Evolutionary conservation across 2,888 invertebrate genomes (phyloP), one percentile per base, ranked within the genome.

Genomic region (Volucella zonaria): DNA sequence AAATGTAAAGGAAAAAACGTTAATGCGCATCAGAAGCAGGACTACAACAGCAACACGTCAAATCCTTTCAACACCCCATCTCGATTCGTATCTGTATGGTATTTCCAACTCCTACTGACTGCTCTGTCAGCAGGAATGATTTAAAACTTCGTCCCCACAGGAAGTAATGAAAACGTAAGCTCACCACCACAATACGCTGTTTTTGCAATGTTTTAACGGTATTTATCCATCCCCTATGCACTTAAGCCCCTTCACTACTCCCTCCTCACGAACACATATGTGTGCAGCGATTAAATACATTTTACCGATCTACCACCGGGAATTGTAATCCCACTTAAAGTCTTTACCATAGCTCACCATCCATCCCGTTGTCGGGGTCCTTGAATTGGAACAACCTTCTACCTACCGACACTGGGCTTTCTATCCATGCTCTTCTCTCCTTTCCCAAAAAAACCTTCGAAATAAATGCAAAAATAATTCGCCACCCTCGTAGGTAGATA

Each of bases 391-490:
- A 2, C 31, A 70, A 67, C 54, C 51, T 43, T 45, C 43, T 67
- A 45, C 52, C 45, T 10, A 38, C 31, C 31, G 31, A 8, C 56
- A 59, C 58, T 14, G 15, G 38, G n/a, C 49, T 18, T 12, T 2
- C 42, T 49, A 38, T 12, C 49, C 12, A 18, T 54, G 43, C 9
- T 47, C 8, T 6, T 47, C 4, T 12, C 40, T 2, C n/a, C 15
- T 14, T 12, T 15, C 59, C 9, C 18, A 23, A 23, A 15, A 64
- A 79, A 66, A 54, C 74, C 49, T 61, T 64, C 51, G 15, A 77
- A 82, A 76, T 76, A 82, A 76, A 82, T 77, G 71, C 71, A 77
- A 71, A 67, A 77, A 77, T 77, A 76, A 77, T 82, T 67, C 61
- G 58, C 51, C 66, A 45, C 47, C 31, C 47, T 3, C 66, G 15